Conservation (phyloP, 2,888 invertebrate genomes). For the Nomada hirtipes region DNA sequence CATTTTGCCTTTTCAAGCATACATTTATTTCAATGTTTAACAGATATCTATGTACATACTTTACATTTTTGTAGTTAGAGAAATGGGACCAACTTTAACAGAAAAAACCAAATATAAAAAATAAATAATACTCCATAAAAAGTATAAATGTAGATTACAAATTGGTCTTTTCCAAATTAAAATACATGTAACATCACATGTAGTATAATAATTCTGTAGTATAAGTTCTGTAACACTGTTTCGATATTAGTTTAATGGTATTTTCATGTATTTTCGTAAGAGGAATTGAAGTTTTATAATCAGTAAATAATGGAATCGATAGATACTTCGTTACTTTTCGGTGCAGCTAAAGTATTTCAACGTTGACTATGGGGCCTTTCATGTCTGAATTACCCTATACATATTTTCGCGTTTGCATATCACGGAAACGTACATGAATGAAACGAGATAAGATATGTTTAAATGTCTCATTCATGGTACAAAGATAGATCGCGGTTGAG, state of each 20-base stretch:
- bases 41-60: neutral
- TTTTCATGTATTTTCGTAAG: neutral
- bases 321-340: neutral
- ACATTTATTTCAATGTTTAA: neutral
- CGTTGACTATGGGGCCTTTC: neutral
- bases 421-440: conserved; percentile 25
- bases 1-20: neutral
- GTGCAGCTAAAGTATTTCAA: neutral
- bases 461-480: conserved; percentile 10
- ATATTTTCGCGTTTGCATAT: neutral
- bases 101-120: too few species aligned
- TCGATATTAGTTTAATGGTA: neutral
- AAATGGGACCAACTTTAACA: neutral
- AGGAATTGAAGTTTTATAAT: neutral
- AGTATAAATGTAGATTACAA: too few species aligned
- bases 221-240: neutral
- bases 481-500: neutral
- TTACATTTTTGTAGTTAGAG: neutral
- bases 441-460: conserved; percentile 21
- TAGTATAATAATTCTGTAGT: too few species aligned
- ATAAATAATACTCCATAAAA: too few species aligned
- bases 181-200: too few species aligned
- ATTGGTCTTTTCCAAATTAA: too few species aligned
- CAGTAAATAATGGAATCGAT: neutral
- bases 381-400: neutral